A percentile compares a stretch with the other conserved stretches of the same genome.
Conservation (phyloP, 2,888 invertebrate species). For the Liopterus haemorrhoidalis region DNA sequence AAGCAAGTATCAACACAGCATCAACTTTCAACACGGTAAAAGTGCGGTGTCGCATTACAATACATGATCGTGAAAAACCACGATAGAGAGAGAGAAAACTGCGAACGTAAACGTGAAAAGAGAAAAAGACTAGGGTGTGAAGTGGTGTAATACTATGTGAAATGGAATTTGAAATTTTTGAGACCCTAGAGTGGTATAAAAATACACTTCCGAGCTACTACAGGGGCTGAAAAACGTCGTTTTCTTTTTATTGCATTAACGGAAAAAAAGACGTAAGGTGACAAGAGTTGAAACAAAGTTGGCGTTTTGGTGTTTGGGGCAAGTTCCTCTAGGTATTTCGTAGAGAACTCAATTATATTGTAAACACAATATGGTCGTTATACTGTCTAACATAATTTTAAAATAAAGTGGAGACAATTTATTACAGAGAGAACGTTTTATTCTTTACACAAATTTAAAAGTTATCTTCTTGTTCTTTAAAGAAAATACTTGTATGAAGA, state of each 20-base stretch:
- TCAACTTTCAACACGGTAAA: no score
- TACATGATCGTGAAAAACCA: not conserved
- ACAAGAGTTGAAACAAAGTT: constrained; percentile 45
- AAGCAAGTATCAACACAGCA: no score
- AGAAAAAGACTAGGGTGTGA: constrained; percentile 18
- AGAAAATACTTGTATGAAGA: no score
- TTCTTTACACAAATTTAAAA: no score
- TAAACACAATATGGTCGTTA: constrained; percentile 21
- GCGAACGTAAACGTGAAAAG: constrained; percentile 10
- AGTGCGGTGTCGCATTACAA: no score
- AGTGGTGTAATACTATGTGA: constrained; percentile 34
- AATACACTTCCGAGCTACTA: constrained; percentile 42
- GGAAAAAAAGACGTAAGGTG: constrained; percentile 44
- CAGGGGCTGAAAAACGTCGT: constrained; percentile 43
- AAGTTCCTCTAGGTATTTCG: constrained; percentile 15
- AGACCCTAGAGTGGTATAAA: constrained; percentile 48
- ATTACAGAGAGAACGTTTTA: no score
- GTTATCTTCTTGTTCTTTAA: no score
- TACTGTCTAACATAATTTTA: no score
- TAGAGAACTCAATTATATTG: constrained; percentile 21
- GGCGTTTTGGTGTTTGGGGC: constrained; percentile 21
- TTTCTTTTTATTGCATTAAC: constrained; percentile 46
- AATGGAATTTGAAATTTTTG: constrained; percentile 49
- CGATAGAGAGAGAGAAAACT: not conserved
- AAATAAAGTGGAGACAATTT: no score